Conservation (phyloP, 2,797 vertebrate genomes). For the Melanotaenia boesemani region DNA sequence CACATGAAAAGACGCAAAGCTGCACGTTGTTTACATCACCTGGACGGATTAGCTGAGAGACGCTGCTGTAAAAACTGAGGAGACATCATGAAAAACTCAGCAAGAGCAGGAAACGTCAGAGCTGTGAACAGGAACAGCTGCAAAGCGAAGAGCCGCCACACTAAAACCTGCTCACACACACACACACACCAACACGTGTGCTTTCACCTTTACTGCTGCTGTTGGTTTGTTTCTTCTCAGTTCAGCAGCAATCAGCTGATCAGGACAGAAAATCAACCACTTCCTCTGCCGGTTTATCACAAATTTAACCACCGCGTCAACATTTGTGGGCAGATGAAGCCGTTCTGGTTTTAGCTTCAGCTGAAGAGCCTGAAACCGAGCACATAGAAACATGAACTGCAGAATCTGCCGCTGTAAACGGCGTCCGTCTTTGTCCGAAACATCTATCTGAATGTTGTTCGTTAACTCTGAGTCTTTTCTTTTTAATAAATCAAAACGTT, state of each 20-base stretch:
- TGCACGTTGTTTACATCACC: slow-evolving; percentile 20
- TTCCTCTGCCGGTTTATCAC: background rate
- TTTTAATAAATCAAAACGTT: no score
- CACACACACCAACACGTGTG: background rate
- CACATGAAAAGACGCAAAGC: background rate
- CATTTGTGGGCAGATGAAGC: background rate
- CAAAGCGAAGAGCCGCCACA: no score
- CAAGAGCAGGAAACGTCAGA: background rate
- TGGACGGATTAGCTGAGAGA: background rate
- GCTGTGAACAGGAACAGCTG: background rate
- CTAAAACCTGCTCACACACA: no score
- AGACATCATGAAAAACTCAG: background rate
- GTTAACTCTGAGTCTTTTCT: no score
- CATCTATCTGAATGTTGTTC: no score
- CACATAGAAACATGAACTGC: no score
- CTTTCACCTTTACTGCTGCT: background rate
- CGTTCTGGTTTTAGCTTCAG: background rate
- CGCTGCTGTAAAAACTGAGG: background rate
- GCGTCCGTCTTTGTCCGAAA: no score
- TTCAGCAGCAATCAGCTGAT: background rate
- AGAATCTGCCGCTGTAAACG: no score
- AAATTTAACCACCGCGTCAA: background rate
- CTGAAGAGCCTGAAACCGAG: no score
- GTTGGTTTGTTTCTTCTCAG: background rate
- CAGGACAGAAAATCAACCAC: background rate